Evolutionary conservation across 2,888 invertebrate species (phyloP).

Genomic region (Acronicta aceris): DNA sequence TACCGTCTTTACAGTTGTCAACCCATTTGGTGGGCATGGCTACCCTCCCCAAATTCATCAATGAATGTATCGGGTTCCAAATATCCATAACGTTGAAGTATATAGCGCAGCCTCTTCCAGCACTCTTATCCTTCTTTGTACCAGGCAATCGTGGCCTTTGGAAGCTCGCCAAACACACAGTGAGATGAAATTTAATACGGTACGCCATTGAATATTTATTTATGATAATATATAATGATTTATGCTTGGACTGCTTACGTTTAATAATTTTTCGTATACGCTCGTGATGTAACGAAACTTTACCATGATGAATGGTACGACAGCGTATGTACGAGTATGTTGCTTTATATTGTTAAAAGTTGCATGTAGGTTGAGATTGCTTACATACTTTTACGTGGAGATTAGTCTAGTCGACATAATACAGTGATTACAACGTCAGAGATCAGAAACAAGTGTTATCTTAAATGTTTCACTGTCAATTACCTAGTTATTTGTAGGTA

Average conservation of each 20-base stretch:
- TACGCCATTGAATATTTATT: conserved; percentile 85
- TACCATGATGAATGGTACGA: conserved; percentile 44
- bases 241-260: conserved; percentile 79
- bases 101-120: conserved; percentile 37
- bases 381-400: too few species aligned
- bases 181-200: conserved; percentile 84
- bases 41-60: too few species aligned
- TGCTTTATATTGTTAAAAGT: conserved; percentile 20
- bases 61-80: too few species aligned
- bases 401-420: conserved; percentile 40
- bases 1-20: too few species aligned
- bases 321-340: conserved; percentile 42
- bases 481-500: conserved; percentile 47
- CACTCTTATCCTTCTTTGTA: conserved; percentile 11
- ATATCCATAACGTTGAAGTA: too few species aligned
- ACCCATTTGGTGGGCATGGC: too few species aligned
- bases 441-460: conserved; percentile 50
- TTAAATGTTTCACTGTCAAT: conserved; percentile 53
- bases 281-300: conserved; percentile 51
- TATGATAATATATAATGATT: conserved; percentile 87
- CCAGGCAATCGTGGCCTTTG: conserved; percentile 74
- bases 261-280: conserved; percentile 77
- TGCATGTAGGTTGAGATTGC: conserved; percentile 9
- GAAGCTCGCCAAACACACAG: conserved; percentile 74
- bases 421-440: conserved; percentile 48